Base-by-base conservation (phyloP, 2,113 vertebrate species). In the Chelonoidis abingdonii region DNA sequence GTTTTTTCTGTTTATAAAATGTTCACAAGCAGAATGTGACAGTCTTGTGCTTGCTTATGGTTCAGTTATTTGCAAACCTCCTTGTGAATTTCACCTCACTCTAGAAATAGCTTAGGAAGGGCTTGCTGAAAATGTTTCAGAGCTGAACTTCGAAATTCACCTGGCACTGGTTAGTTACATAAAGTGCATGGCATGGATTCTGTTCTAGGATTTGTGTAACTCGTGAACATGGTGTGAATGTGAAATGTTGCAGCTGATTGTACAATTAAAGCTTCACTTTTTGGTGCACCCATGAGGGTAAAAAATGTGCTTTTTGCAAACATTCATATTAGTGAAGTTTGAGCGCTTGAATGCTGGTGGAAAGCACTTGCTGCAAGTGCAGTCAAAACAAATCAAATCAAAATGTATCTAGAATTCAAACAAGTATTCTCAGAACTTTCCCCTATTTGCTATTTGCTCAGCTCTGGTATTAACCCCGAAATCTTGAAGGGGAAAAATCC, bases 101-200 rank as follows among this genome's bases (percentile, higher is more conserved):
- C 94, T 97, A 94, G 95, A 93, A 97, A 97, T 96, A 97, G 94
- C 90, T 92, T 88, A 93, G 94, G 92, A 93, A 96, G 92, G 92
- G 24, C 80, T 3, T 62, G 82, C 82, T 96, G 92, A 89, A 96
- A 94, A 38, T 0, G 0, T 72, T 1, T 47, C 82, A 86, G 90
- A 52, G 41, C 80, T 96, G 93, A 94, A 95, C 90, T 97, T 96
- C 95, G 96, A 97, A 95, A 95, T 96, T 97, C 90, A 89, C 88
- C 65, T 81, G 69, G 83, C 88, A 76, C 94, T 95, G n/a, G 2
- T 93, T 96, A 96, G 93, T 91, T 89, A 94, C 97, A 94, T 95
- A 97, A 97, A 95, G 93, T 82, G 59, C 59, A 76, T 72, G 94
- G 89, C 94, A 89, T 79, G 86, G 94, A 96, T 84, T 92, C 5